Conservation (phyloP, 2,113 vertebrate species). For the Pachycephala philippinensis region DNA sequence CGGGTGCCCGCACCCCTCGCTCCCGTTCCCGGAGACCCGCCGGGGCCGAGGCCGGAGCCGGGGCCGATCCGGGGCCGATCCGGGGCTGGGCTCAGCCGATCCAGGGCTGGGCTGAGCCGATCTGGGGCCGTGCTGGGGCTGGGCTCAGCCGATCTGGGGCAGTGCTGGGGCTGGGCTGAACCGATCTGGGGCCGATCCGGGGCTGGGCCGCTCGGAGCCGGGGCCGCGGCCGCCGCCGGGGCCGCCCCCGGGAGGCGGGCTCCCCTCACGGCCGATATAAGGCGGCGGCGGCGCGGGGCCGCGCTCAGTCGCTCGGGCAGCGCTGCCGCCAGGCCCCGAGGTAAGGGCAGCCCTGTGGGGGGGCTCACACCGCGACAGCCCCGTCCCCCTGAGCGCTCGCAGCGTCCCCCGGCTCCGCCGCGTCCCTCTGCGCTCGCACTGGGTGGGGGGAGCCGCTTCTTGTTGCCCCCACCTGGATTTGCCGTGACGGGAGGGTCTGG, state of each 20-base stretch:
- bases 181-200: neutral
- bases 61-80: no score
- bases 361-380: neutral
- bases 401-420: no score
- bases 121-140: neutral
- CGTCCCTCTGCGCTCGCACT: rapidly evolving
- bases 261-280: neutral
- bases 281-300: neutral
- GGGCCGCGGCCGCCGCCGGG: neutral
- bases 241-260: neutral
- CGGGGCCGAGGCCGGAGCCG: no score
- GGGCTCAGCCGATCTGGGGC: rapidly evolving
- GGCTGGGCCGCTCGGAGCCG: neutral
- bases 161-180: rapidly evolving
- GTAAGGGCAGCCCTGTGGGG: neutral
- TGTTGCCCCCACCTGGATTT: rapidly evolving
- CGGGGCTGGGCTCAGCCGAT: no score
- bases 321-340: neutral
- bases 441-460: neutral
- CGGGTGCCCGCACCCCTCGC: neutral
- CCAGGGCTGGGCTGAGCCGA: no score
- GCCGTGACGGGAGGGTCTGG: neutral
- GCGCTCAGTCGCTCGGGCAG: neutral
- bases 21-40: neutral
- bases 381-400: neutral